A percentile compares a stretch with the other conserved stretches of the same genome.
Evolutionary conservation across 2,888 invertebrate genomes (phyloP).

Genomic region (Endomychus coccineus): DNA sequence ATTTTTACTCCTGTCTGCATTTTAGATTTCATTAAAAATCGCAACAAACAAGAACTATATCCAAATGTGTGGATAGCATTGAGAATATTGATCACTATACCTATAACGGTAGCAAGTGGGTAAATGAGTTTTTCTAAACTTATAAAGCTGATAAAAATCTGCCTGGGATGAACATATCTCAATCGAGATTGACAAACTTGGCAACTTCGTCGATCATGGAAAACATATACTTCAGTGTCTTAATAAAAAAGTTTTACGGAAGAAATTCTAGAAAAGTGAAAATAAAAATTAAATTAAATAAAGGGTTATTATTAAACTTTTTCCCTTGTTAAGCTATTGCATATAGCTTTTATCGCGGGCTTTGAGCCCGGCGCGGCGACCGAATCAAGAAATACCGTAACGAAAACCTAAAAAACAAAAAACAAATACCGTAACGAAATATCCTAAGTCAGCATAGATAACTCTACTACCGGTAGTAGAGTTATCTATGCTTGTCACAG

Average conservation of each 20-base stretch:
- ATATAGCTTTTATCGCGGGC: too few relatives aligned
- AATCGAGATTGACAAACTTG: constrained; percentile 13
- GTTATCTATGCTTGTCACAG: too few relatives aligned
- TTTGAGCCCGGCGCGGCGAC: too few relatives aligned
- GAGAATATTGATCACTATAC: constrained; percentile 16
- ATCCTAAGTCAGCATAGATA: too few relatives aligned
- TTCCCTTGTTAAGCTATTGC: too few relatives aligned
- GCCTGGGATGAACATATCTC: constrained; percentile 12
- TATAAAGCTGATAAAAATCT: constrained; percentile 15
- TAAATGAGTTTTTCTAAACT: constrained; percentile 13
- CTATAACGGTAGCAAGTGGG: constrained; percentile 15
- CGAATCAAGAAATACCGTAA: too few relatives aligned
- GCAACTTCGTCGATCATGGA: constrained; percentile 13
- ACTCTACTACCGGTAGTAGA: too few relatives aligned
- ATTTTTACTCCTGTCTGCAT: constrained; percentile 17
- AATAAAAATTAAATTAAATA: background rate
- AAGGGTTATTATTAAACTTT: too few relatives aligned
- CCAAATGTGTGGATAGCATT: constrained; percentile 26
- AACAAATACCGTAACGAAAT: too few relatives aligned
- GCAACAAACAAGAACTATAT: constrained; percentile 25
- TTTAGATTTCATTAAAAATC: constrained; percentile 23
- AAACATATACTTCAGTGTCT: constrained; percentile 9
- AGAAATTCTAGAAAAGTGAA: constrained; percentile 8
- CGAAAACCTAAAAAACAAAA: too few relatives aligned
- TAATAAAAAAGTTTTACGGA: constrained; percentile 5